Evolutionary conservation across 2,113 vertebrate genomes (phyloP).

Genomic region (Galeopterus variegatus): DNA sequence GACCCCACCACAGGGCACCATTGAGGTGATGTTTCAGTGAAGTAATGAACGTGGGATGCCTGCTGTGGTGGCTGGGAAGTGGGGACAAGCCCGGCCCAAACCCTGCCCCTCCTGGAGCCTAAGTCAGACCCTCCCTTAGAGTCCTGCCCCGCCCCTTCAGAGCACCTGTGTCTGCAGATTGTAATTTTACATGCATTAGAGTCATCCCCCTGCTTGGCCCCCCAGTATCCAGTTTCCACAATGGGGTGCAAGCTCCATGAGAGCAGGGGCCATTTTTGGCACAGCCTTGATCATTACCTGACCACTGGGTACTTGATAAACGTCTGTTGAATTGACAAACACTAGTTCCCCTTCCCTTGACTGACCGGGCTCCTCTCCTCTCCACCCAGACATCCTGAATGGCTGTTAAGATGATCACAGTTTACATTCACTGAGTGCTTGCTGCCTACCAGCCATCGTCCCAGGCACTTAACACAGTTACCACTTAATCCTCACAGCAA

Average conservation of each 20-base stretch:
- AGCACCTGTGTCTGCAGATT: accelerated
- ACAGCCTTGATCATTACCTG: not conserved
- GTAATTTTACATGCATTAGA: not conserved
- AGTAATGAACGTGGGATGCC: accelerated
- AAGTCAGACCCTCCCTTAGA: no score
- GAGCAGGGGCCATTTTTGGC: not conserved
- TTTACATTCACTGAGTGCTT: accelerated
- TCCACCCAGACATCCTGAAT: not conserved
- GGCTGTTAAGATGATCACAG: accelerated
- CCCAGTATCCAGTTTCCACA: not conserved
- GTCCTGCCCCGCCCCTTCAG: accelerated
- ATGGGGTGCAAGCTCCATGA: not conserved
- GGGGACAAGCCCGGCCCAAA: not conserved
- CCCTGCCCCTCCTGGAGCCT: accelerated
- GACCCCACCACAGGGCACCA: no score
- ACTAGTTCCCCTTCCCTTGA: not conserved
- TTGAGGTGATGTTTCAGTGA: not conserved
- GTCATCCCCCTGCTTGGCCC: no score
- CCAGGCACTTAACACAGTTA: not conserved
- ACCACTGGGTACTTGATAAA: accelerated
- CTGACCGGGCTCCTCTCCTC: not conserved
- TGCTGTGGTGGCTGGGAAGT: no score
- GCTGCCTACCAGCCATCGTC: accelerated
- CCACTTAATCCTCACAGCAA: accelerated
- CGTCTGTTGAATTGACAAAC: not conserved